Evolutionary conservation across 2,888 invertebrate genomes (phyloP).

Genomic region (Limnephilus lunatus): DNA sequence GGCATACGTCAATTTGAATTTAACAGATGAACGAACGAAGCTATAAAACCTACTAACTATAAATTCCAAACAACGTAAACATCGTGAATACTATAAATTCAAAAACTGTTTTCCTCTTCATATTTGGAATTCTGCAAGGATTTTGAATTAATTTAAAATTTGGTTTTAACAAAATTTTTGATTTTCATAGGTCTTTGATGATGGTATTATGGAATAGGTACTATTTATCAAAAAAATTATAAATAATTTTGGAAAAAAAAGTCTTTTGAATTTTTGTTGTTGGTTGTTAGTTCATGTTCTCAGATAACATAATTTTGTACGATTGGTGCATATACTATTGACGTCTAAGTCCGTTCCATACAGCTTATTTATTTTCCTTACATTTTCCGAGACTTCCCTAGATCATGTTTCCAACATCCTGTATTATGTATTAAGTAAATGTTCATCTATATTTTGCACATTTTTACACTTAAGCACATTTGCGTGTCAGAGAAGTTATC

Average conservation of each 20-base stretch:
- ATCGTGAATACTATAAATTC: no score
- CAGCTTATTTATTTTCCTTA: neutral
- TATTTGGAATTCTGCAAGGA: no score
- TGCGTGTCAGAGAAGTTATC: neutral
- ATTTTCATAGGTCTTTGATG: no score
- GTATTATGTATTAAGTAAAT: constrained; percentile 31
- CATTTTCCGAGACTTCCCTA: constrained; percentile 10
- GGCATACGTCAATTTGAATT: neutral
- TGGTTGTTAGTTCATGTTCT: neutral
- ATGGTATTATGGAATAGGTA: no score
- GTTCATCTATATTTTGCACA: constrained; percentile 48
- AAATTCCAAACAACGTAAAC: no score
- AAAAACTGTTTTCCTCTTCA: no score
- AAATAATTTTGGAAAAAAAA: no score
- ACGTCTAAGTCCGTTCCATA: neutral
- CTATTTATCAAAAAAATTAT: no score
- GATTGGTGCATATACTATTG: neutral
- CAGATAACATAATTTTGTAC: neutral
- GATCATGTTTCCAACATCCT: neutral
- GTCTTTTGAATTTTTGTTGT: no score
- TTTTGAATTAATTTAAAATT: no score
- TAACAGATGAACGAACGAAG: neutral
- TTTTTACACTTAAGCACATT: neutral
- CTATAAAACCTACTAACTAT: no score
- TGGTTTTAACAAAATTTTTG: no score